Evolutionary conservation across 23 tunicate genomes (phyloP), one percentile per base, ranked within the genome.

Genomic region (Botrylloides violaceus): DNA sequence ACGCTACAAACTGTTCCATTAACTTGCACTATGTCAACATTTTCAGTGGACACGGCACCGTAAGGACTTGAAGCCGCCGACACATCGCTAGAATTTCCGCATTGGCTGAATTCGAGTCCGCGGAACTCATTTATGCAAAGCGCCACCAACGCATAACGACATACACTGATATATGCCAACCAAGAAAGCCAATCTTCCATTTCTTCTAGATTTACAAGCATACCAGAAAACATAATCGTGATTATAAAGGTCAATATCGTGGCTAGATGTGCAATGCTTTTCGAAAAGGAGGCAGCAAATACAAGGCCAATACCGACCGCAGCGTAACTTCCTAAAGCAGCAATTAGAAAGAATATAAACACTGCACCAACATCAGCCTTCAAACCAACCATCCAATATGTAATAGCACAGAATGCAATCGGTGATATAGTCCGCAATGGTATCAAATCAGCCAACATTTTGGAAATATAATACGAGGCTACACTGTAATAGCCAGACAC

Each of bases 341-440:
- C 81, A 9, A 78, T 36, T 32, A 90, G 65, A 1, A 83, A 58
- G 62, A 90, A 90, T 19, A 74, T 75, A 61, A 90, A 90, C 39
- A 83, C 83, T 0, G 97, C 39, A 43, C 62, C 90, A 35, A 70
- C 71, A 32, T 83, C 90, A 3, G 84, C 74, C 75, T 90, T 90
- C 36, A 90, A 70, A 21, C 74, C 97, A 59, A 90, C 97, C 97
- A 90, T 90, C 97, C 97, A 90, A 63, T 90, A 90, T 3, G 97
- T 90, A n/a, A 90, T 83, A 4, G 76, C 37, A 29, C 90, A 75
- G 75, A 83, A 90, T 55, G 79, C 71, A 29, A 90, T 68, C 32
- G 97, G 97, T 5, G 83, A 62, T 22, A 90, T 74, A 7, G 97
- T 82, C 34, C 97, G 65, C 84, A 90, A 75, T 36, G 97, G 97